phyloP scores from a whole-genome alignment of 37 sponge, comb jelly and placozoan species.

The Chondrosia reniformis region DNA sequence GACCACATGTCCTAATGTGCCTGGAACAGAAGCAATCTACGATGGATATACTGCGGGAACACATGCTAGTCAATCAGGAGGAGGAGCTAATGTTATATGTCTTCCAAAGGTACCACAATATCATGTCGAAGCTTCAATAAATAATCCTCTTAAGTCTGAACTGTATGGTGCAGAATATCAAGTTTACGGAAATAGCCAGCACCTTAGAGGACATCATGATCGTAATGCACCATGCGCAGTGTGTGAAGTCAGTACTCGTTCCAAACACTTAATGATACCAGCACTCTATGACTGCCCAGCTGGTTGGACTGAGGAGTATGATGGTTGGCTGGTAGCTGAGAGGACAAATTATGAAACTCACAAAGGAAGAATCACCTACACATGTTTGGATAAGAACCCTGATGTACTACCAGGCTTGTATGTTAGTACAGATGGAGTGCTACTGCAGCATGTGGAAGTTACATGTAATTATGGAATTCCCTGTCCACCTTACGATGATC shows the following conservation, averaged over 20 bases:
- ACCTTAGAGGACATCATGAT: too few relatives aligned
- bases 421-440: constrained; percentile 23
- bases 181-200: neutral
- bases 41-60: constrained; percentile 12
- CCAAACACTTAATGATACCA: constrained; percentile 34
- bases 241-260: constrained; percentile 31
- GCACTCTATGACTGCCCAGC: constrained; percentile 30
- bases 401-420: constrained; percentile 21
- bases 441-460: constrained; percentile 40
- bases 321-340: constrained; percentile 48
- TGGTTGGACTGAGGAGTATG: constrained; percentile 49
- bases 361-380: constrained; percentile 15
- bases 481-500: constrained; percentile 41
- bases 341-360: too few relatives aligned
- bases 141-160: neutral
- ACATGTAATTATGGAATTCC: constrained; percentile 41
- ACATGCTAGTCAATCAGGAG: constrained; percentile 20
- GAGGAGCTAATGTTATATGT: constrained; percentile 50
- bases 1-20: constrained; percentile 26
- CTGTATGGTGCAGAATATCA: constrained; percentile 51
- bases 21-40: constrained; percentile 37
- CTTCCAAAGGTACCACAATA: constrained; percentile 35
- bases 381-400: constrained; percentile 50
- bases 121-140: neutral
- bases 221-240: constrained; percentile 60